Evolutionary conservation across 2,113 vertebrate genomes (phyloP).

Genomic region (Carassius carassius): DNA sequence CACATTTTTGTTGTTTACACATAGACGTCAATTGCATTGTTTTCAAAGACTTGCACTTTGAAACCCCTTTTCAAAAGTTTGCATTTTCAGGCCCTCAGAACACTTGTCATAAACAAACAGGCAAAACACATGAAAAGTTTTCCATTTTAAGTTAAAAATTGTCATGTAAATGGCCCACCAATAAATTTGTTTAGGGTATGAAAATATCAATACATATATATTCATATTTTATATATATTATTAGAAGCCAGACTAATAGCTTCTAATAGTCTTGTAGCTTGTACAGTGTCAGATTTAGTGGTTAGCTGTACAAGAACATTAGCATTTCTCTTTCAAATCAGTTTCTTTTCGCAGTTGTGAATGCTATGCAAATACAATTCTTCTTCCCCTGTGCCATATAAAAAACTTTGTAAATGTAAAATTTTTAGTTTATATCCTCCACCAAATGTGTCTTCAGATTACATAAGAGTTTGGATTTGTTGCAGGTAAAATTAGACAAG

Average conservation of each 20-base stretch:
- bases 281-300: background rate
- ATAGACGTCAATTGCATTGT: no score
- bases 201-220: background rate
- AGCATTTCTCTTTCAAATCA: background rate
- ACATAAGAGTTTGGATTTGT: background rate
- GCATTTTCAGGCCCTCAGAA: no score
- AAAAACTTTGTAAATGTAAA: background rate
- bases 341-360: background rate
- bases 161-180: no score
- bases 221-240: background rate
- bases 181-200: background rate
- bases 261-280: slow-evolving; percentile 5
- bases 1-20: no score
- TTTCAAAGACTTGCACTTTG: no score
- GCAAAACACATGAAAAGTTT: no score
- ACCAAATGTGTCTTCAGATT: background rate
- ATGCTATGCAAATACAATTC: background rate
- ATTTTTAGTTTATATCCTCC: background rate
- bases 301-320: background rate
- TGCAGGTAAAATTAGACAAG: background rate
- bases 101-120: no score
- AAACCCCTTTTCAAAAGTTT: no score
- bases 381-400: background rate
- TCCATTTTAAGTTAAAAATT: no score
- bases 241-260: background rate